Evolutionary conservation across 2,113 vertebrate species (phyloP).

Genomic region (Ameiurus melas): DNA sequence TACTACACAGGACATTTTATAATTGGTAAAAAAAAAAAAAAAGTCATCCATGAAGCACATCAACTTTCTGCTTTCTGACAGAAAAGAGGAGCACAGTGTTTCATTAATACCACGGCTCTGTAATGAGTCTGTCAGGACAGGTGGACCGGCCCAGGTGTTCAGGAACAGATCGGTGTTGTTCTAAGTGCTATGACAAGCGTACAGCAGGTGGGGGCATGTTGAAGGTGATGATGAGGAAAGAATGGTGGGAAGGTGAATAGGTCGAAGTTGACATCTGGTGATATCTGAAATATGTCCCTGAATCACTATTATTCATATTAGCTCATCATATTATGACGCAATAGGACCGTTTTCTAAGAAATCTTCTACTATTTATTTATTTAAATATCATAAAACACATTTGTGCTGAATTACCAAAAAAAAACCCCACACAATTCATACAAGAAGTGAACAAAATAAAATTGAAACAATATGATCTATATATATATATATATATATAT

Average conservation of each 20-base stretch:
- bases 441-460: too few species aligned
- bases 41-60: not conserved
- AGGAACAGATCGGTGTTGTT: conserved; percentile 54
- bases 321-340: not conserved
- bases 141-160: conserved; percentile 57
- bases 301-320: not conserved
- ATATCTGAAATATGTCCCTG: not conserved
- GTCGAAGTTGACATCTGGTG: conserved; percentile 25
- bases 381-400: not conserved
- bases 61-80: conserved; percentile 15
- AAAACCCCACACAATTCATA: too few species aligned
- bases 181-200: not conserved
- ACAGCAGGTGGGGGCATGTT: conserved; percentile 51
- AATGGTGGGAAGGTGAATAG: conserved; percentile 48
- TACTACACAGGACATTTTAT: not conserved
- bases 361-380: not conserved
- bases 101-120: conserved; percentile 1
- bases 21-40: not conserved
- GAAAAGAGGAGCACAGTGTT: conserved; percentile 14
- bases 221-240: conserved; percentile 19
- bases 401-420: too few species aligned
- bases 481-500: too few species aligned
- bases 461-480: too few species aligned
- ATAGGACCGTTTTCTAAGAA: not conserved
- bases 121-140: conserved; percentile 41